Percentiles rank a stretch among this genome's conserved stretches.
Conservation (phyloP, 2,888 invertebrate genomes). For the Ormia ochracea region DNA sequence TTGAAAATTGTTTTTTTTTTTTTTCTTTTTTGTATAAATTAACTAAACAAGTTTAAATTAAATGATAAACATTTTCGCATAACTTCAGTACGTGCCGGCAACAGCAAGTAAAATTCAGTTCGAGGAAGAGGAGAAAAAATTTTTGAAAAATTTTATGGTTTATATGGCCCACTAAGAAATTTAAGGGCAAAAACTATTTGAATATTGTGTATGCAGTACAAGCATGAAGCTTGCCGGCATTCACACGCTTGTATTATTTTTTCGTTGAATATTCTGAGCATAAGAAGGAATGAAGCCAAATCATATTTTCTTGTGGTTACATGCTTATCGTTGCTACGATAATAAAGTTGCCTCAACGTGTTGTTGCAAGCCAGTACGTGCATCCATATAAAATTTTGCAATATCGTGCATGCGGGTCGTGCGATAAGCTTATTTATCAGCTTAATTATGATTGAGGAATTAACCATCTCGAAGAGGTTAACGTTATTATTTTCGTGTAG, state of each 20-base stretch:
- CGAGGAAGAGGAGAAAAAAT: neutral
- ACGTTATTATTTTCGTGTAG: neutral
- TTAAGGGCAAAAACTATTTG: slow-evolving; percentile 2
- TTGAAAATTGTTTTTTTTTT: slow-evolving; percentile 17
- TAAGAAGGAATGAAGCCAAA: slow-evolving; percentile 41
- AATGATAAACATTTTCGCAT: slow-evolving; percentile 51
- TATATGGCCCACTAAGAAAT: slow-evolving; percentile 44
- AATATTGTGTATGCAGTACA: slow-evolving; percentile 12
- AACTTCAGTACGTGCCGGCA: slow-evolving; percentile 42
- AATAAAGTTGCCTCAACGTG: slow-evolving; percentile 60
- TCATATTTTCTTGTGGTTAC: slow-evolving; percentile 61
- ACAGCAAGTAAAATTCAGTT: neutral
- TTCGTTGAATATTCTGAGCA: slow-evolving; percentile 16
- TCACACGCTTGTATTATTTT: neutral
- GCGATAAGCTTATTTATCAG: neutral
- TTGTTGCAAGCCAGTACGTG: slow-evolving; percentile 50
- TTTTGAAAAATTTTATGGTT: slow-evolving; percentile 32
- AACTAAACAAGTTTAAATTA: slow-evolving; percentile 53
- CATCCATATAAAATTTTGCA: slow-evolving; percentile 14
- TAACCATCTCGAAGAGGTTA: neutral
- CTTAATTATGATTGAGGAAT: neutral
- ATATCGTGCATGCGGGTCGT: slow-evolving; percentile 2
- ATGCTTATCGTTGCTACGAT: slow-evolving; percentile 58
- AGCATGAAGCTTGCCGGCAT: neutral
- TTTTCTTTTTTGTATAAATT: slow-evolving; percentile 24